These are phyloP conservation scores for Strigops habroptila DNA, from an alignment of 2,113 vertebrate species.

Conservation along the genomic window DNA sequence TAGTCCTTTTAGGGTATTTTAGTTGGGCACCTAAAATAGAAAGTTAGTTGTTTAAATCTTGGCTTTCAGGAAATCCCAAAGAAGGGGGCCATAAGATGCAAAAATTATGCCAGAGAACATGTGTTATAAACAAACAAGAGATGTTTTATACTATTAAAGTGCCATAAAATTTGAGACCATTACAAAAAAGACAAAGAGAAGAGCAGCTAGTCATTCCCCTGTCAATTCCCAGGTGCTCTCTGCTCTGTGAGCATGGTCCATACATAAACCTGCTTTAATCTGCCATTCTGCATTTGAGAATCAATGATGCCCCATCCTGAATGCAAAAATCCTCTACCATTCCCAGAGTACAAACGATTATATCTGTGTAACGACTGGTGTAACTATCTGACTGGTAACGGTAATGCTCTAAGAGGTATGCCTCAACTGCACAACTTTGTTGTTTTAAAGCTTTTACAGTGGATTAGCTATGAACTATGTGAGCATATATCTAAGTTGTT, in stretches of 20 bases:
- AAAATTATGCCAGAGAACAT: background rate
- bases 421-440: background rate
- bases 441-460: background rate
- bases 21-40: background rate
- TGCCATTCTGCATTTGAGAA: background rate
- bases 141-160: background rate
- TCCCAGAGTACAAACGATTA: rapidly evolving
- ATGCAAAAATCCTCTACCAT: no score
- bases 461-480: no score
- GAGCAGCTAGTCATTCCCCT: rapidly evolving
- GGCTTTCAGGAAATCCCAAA: background rate
- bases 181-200: no score
- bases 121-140: background rate
- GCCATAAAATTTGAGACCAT: background rate
- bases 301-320: rapidly evolving
- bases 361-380: rapidly evolving
- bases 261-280: rapidly evolving
- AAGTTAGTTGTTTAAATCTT: background rate
- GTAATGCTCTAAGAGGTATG: background rate
- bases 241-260: rapidly evolving
- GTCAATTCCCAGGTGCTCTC: background rate
- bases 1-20: background rate
- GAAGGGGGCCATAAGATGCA: background rate
- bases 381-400: rapidly evolving
- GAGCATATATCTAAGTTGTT: no score